A percentile compares a stretch with the other conserved stretches of the same genome.
Conservation (phyloP, 2,888 invertebrate genomes). For the Noctua comes region DNA sequence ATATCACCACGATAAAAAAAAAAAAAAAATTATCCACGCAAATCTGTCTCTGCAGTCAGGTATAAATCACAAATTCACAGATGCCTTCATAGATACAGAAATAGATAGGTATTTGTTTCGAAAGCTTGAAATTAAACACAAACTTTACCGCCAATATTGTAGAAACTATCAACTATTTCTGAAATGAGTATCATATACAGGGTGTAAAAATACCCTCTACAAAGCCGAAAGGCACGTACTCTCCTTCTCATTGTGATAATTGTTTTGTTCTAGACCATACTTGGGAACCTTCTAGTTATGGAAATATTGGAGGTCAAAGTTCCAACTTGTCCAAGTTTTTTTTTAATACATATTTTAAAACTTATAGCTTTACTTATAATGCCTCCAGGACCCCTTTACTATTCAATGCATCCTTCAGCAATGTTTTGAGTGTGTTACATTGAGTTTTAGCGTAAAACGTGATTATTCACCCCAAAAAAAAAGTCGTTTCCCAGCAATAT, state of each 20-base stretch:
- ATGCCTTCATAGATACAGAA: not conserved
- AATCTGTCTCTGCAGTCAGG: not conserved
- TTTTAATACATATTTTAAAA: too few relatives aligned
- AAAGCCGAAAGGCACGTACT: not conserved
- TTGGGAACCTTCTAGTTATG: too few relatives aligned
- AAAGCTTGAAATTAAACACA: slow-evolving; percentile 9
- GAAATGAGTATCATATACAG: not conserved
- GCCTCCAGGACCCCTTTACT: too few relatives aligned
- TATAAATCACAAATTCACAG: not conserved
- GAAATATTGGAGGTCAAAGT: not conserved
- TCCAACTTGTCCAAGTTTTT: too few relatives aligned
- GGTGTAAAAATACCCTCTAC: not conserved
- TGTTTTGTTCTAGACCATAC: not conserved
- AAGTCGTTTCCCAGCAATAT: too few relatives aligned
- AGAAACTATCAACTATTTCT: not conserved
- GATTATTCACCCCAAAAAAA: too few relatives aligned
- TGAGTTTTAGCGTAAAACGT: too few relatives aligned
- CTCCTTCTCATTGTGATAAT: not conserved
- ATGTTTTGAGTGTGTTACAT: too few relatives aligned
- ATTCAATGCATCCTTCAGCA: too few relatives aligned
- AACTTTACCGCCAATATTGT: not conserved
- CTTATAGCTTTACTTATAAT: too few relatives aligned
- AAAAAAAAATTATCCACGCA: not conserved
- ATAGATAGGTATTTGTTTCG: not conserved
- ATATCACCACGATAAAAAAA: too few relatives aligned